A percentile compares a stretch with the other conserved stretches of the same genome.
Evolutionary conservation across 2,888 invertebrate genomes (phyloP).

Genomic region (Scaptomyza flava): DNA sequence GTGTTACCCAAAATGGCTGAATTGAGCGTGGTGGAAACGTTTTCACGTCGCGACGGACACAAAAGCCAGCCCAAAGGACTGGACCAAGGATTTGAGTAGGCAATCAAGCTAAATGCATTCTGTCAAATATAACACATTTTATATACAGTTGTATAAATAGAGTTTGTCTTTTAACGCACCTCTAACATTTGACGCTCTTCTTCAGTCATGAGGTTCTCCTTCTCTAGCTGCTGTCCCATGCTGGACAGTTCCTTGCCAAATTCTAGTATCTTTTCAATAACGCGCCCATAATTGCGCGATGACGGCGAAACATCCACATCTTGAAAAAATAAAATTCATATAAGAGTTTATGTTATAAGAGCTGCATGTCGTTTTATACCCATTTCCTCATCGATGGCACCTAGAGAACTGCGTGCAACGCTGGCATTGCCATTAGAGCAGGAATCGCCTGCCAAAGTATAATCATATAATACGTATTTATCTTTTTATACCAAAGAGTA

Average conservation of each 20-base stretch:
- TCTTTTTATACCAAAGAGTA: too few relatives aligned
- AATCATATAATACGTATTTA: not conserved
- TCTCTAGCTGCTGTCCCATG: conserved; percentile 93
- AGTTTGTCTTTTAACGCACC: conserved; percentile 84
- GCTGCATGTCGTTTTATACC: conserved; percentile 85
- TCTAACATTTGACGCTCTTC: conserved; percentile 96
- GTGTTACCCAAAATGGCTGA: conserved; percentile 96
- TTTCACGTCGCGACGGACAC: conserved; percentile 96
- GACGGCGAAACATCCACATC: conserved; percentile 83
- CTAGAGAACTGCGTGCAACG: conserved; percentile 86
- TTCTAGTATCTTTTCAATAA: conserved; percentile 96
- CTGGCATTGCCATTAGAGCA: conserved; percentile 83
- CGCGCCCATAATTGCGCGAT: conserved; percentile 84
- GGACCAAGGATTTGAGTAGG: conserved; percentile 98
- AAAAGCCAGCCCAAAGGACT: conserved; percentile 98
- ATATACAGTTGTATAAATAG: not conserved
- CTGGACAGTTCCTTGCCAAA: conserved; percentile 97
- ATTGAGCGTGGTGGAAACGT: conserved; percentile 97
- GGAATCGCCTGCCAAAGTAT: conserved; percentile 65
- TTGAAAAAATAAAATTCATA: conserved; percentile 32
- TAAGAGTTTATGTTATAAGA: not conserved
- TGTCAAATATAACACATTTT: conserved; percentile 83
- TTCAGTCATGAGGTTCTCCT: conserved; percentile 91
- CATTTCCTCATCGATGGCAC: conserved; percentile 88
- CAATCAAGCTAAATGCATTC: conserved; percentile 98